A percentile compares a stretch with the other conserved stretches of the same genome.
Conservation (phyloP, 2,797 vertebrate species). For the Vespertilio murinus region DNA sequence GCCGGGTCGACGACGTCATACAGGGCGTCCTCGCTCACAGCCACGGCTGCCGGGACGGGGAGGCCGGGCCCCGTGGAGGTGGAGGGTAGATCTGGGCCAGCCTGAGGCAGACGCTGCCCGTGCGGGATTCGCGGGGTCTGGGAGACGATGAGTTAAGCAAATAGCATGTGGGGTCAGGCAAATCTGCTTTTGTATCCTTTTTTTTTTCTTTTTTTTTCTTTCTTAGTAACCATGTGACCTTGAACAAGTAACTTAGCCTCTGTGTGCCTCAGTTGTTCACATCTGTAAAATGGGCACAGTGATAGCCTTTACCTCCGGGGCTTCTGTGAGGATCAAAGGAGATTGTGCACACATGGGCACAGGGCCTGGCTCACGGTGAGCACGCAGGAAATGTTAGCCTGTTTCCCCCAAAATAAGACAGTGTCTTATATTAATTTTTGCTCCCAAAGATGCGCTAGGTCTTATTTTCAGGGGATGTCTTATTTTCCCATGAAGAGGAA, state of each 20-base stretch:
- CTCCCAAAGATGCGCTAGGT: too few relatives aligned
- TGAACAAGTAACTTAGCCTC: not conserved
- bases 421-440: too few relatives aligned
- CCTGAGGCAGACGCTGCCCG: not conserved
- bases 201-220: not conserved
- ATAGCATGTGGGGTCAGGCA: not conserved
- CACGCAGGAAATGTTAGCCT: not conserved
- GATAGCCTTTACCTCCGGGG: not conserved
- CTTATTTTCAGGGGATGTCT: too few relatives aligned
- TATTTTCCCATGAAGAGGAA: too few relatives aligned
- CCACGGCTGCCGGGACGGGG: not conserved
- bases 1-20: not conserved
- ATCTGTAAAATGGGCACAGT: not conserved
- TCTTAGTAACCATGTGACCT: not conserved
- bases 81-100: not conserved
- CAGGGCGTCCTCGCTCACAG: not conserved
- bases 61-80: not conserved
- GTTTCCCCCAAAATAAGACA: too few relatives aligned
- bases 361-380: not conserved
- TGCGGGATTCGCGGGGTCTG: not conserved
- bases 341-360: not conserved
- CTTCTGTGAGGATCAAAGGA: not conserved
- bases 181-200: conserved; percentile 32
- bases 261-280: not conserved
- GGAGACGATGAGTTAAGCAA: not conserved